Conservation (phyloP, 2,113 vertebrate species). For the Oncorhynchus mykiss region DNA sequence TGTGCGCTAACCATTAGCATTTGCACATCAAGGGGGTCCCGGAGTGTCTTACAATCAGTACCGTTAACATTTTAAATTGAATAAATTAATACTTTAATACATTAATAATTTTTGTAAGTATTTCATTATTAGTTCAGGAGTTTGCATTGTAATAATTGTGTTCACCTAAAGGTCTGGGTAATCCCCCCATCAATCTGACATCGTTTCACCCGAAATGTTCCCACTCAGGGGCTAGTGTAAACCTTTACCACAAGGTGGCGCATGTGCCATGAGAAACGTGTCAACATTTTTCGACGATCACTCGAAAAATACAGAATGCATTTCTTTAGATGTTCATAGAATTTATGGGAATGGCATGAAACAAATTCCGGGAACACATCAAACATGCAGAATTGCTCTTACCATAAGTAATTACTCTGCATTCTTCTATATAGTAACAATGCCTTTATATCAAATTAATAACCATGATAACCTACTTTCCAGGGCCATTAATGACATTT, state of each 20-base stretch:
- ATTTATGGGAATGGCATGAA: no score
- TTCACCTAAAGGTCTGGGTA: neutral
- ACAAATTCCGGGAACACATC: no score
- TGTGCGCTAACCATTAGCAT: neutral
- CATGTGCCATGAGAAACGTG: no score
- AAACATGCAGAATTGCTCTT: no score
- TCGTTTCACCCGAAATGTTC: neutral
- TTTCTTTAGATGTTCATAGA: no score
- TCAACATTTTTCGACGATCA: no score
- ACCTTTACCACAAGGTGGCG: neutral
- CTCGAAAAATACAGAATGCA: no score
- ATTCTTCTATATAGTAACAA: no score
- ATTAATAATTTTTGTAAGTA: neutral
- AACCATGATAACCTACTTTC: no score
- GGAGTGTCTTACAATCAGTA: neutral
- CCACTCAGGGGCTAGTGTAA: neutral
- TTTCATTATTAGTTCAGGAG: neutral
- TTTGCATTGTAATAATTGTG: neutral
- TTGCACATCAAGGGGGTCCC: neutral
- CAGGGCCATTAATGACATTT: no score
- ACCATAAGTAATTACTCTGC: no score
- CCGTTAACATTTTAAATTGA: neutral
- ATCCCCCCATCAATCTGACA: neutral
- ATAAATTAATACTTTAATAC: neutral
- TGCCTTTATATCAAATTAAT: no score